phyloP scores from a whole-genome alignment of 2,113 vertebrate species.

The Argyrosomus japonicus region DNA sequence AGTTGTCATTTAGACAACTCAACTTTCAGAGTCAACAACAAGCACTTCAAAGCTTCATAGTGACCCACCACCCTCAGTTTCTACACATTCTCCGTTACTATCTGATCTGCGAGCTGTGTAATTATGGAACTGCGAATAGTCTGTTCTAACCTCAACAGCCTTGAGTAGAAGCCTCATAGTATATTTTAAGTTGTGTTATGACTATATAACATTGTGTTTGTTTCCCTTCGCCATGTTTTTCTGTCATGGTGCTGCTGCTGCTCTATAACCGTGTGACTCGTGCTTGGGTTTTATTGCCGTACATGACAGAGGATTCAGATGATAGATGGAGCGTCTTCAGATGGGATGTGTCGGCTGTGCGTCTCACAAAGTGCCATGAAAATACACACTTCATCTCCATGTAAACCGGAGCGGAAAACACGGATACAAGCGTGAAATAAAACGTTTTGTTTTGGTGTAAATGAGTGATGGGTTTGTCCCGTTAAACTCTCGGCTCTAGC shows the following conservation, averaged over 20 bases:
- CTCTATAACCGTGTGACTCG: neutral
- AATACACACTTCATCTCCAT: neutral
- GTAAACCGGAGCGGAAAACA: neutral
- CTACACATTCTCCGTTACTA: neutral
- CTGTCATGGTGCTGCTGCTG: neutral
- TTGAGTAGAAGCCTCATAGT: neutral
- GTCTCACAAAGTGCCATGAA: neutral
- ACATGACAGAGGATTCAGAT: neutral
- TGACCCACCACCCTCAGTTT: constrained; percentile 40
- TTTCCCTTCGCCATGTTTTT: constrained; percentile 15
- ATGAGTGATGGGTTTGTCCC: neutral
- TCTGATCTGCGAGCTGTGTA: constrained; percentile 21
- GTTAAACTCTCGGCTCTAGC: neutral
- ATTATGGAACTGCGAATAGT: constrained; percentile 16
- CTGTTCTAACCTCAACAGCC: constrained; percentile 24
- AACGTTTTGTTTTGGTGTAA: constrained; percentile 4
- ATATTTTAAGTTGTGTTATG: constrained; percentile 38
- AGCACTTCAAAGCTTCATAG: neutral
- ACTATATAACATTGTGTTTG: constrained; percentile 16
- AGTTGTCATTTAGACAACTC: neutral
- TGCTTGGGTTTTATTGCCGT: too few relatives aligned
- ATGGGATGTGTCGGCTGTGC: neutral
- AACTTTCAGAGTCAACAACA: neutral
- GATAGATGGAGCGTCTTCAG: neutral
- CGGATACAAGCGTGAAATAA: neutral